These are phyloP conservation scores for Cebuella pygmaea DNA, from an alignment of 2,797 vertebrate species.

Conservation along the genomic window DNA sequence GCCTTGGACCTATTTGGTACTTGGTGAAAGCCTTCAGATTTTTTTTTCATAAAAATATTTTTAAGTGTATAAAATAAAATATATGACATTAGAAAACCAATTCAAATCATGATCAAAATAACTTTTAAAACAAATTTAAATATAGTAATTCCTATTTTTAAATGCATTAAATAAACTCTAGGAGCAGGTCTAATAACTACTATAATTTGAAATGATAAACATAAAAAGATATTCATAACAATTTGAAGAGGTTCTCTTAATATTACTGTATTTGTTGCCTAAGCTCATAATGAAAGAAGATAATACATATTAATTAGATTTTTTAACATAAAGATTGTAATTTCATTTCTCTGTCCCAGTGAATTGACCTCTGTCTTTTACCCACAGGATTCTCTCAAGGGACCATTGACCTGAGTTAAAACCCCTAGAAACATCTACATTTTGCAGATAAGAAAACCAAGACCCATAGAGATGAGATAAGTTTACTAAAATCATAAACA, in stretches of 20 bases:
- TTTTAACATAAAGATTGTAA: constrained; percentile 1
- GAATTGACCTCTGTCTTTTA: not conserved
- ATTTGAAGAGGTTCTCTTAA: not conserved
- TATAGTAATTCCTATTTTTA: constrained; percentile 16
- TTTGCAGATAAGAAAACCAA: constrained; percentile 49
- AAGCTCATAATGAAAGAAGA: constrained; percentile 35
- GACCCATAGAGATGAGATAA: not conserved
- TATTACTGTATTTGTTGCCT: not conserved
- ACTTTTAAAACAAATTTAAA: constrained; percentile 9
- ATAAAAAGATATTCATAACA: constrained; percentile 31
- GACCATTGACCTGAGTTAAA: not conserved
- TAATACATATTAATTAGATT: constrained; percentile 16
- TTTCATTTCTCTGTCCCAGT: constrained; percentile 30
- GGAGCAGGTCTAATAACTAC: not conserved
- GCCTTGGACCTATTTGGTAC: not conserved
- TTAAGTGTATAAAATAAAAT: constrained; percentile 24
- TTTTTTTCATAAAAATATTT: not conserved
- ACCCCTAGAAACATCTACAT: not conserved
- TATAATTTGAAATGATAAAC: constrained; percentile 51
- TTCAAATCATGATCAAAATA: constrained; percentile 45
- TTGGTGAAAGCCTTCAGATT: constrained; percentile 25
- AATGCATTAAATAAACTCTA: constrained; percentile 49
- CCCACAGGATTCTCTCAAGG: not conserved
- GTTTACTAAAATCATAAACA: constrained; percentile 11
- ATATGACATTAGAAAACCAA: constrained; percentile 7